These are phyloP conservation scores for Balanococcus diminutus DNA, from an alignment of 2,888 invertebrate genomes.

Conservation along the genomic window DNA sequence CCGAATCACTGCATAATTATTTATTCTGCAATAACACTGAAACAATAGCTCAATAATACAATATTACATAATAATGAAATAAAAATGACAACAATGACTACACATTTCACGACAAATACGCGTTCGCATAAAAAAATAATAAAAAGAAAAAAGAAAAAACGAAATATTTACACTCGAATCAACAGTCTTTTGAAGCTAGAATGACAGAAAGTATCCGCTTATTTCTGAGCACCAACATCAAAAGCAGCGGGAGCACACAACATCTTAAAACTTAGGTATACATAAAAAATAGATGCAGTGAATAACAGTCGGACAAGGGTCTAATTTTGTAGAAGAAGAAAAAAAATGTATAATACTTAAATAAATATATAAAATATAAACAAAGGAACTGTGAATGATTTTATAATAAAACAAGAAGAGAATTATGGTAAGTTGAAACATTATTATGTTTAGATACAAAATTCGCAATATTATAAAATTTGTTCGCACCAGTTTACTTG, in stretches of 20 bases:
- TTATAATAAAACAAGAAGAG: slow-evolving; percentile 4
- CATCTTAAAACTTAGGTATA: not conserved
- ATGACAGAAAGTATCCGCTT: not conserved
- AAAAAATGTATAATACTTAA: not conserved
- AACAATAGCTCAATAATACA: slow-evolving; percentile 32
- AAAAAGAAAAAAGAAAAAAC: not conserved
- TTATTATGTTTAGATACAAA: not conserved
- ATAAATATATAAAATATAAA: slow-evolving; percentile 18
- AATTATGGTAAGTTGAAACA: slow-evolving; percentile 29
- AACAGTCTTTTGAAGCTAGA: not conserved
- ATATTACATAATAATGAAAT: slow-evolving; percentile 2
- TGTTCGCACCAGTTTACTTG: not conserved
- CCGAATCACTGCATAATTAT: not conserved
- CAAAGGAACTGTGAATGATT: slow-evolving; percentile 26
- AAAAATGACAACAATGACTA: slow-evolving; percentile 33
- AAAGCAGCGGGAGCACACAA: not conserved
- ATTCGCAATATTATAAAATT: not conserved
- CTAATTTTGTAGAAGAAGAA: not conserved
- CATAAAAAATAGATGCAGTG: too few species aligned
- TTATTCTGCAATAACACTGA: not conserved
- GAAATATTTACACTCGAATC: not conserved
- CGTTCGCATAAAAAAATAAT: not conserved
- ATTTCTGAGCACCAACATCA: not conserved
- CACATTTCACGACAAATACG: not conserved
- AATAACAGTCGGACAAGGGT: not conserved